phyloP scores from a whole-genome alignment of 2,888 invertebrate species.

The Perizoma flavofasciatum region DNA sequence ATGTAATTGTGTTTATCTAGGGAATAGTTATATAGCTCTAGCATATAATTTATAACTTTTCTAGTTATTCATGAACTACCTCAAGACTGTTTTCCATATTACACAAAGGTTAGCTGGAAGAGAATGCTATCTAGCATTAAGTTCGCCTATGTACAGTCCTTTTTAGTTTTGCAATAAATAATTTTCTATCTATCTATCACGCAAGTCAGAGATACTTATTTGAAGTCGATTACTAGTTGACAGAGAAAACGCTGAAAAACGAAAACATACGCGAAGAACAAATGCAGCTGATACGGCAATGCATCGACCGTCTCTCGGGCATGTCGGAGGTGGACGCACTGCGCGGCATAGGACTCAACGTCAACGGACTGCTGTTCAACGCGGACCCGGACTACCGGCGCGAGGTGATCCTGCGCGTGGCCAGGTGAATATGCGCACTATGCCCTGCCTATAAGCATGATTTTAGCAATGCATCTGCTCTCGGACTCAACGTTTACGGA shows the following conservation, averaged over 20 bases:
- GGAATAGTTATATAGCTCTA: no score
- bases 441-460: neutral
- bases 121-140: no score
- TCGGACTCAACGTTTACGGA: slow-evolving; percentile 60
- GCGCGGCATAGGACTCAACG: slow-evolving; percentile 52
- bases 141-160: no score
- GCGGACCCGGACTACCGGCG: slow-evolving; percentile 65
- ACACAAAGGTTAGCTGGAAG: no score
- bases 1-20: no score
- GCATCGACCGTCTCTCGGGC: slow-evolving; percentile 59
- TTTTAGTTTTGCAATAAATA: no score
- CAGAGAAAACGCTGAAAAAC: slow-evolving; percentile 52
- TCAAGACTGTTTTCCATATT: no score
- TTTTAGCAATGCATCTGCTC: slow-evolving; percentile 51
- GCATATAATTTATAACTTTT: no score
- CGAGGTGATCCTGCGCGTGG: slow-evolving; percentile 63
- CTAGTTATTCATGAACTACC: no score
- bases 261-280: slow-evolving; percentile 57
- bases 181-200: no score
- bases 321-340: slow-evolving; percentile 64
- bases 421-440: slow-evolving; percentile 51
- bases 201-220: no score
- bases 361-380: slow-evolving; percentile 64
- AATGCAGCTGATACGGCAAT: slow-evolving; percentile 54
- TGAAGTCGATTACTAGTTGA: slow-evolving; percentile 51